Percentiles rank a stretch among this genome's conserved stretches.
Evolutionary conservation across 2,888 invertebrate genomes (phyloP).

Genomic region (Caenorhabditis auriculariae): DNA sequence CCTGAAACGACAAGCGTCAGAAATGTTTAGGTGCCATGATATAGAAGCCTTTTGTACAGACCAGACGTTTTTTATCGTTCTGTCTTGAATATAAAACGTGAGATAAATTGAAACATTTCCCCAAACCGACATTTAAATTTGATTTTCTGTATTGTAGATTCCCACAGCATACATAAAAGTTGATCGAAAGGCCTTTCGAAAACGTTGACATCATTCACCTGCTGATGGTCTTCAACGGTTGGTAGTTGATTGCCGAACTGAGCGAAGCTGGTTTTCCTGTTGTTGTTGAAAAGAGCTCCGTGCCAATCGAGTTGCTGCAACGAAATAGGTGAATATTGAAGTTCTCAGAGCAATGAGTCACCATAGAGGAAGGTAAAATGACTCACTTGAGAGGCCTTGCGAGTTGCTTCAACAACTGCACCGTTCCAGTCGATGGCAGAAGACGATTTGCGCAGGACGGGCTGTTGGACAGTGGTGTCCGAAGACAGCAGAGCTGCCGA

Average conservation of each 20-base stretch:
- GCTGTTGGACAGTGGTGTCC: slow-evolving; percentile 19
- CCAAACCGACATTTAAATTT: too few relatives aligned
- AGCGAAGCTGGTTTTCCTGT: slow-evolving; percentile 23
- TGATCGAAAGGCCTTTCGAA: too few relatives aligned
- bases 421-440: slow-evolving; percentile 44
- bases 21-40: too few relatives aligned
- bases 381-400: slow-evolving; percentile 33
- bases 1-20: slow-evolving; percentile 14
- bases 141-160: too few relatives aligned
- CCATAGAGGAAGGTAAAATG: slow-evolving; percentile 3
- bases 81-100: too few relatives aligned
- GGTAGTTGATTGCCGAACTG: too few relatives aligned
- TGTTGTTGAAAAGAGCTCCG: slow-evolving; percentile 17
- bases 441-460: slow-evolving; percentile 43
- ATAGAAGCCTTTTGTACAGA: too few relatives aligned
- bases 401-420: slow-evolving; percentile 32
- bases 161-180: too few relatives aligned
- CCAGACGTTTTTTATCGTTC: too few relatives aligned
- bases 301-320: slow-evolving; percentile 36
- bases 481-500: slow-evolving; percentile 36
- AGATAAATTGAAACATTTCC: too few relatives aligned
- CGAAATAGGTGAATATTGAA: neutral
- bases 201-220: too few relatives aligned
- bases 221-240: too few relatives aligned
- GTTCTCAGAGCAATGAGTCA: neutral